Conservation (phyloP, 2,888 invertebrate genomes). For the Drosophila paranaensis region DNA sequence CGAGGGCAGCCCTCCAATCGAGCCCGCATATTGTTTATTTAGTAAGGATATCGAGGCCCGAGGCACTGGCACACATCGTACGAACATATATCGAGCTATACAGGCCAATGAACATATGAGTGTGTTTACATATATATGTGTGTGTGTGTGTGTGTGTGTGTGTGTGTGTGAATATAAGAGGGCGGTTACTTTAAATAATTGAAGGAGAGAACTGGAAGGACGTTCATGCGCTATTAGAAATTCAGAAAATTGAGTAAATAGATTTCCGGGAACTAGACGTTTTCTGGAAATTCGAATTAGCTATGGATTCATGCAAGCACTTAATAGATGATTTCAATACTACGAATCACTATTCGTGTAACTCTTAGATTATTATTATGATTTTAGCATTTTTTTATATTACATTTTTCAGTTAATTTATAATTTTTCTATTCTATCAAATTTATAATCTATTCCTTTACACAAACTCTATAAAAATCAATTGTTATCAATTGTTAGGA, state of each 20-base stretch:
- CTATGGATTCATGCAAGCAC: neutral
- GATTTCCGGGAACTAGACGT: neutral
- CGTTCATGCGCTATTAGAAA: neutral
- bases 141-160: neutral
- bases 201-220: constrained; percentile 5
- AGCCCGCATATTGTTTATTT: constrained; percentile 78
- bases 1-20: constrained; percentile 39
- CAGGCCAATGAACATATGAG: constrained; percentile 17
- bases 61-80: constrained; percentile 62
- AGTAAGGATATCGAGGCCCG: constrained; percentile 72
- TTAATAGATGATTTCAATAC: no score
- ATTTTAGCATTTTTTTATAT: no score
- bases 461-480: no score
- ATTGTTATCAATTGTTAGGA: no score
- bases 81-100: constrained; percentile 25
- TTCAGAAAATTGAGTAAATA: neutral
- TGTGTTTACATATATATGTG: constrained; percentile 7
- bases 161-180: constrained; percentile 28
- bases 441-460: no score
- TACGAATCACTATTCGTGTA: no score
- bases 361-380: no score
- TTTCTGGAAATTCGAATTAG: neutral
- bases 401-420: no score
- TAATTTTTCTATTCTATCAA: no score
- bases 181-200: constrained; percentile 26